Percentiles rank a stretch among this genome's conserved stretches.
These are phyloP conservation scores for Cyclophora punctaria DNA, from an alignment of 2,888 invertebrate species.

Conservation along the genomic window DNA sequence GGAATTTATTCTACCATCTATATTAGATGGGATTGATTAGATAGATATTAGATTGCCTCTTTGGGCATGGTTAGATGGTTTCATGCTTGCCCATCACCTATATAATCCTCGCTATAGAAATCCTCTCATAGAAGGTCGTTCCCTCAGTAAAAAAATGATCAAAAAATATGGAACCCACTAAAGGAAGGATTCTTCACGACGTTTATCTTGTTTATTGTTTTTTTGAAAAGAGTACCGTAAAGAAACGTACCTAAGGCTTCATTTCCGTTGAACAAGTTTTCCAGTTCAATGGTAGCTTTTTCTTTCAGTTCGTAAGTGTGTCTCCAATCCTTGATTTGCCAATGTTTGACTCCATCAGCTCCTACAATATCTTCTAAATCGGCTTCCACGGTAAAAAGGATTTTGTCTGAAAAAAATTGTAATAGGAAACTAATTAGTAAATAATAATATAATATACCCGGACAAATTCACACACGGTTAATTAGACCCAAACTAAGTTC, in stretches of 20 bases:
- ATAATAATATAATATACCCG: too few relatives aligned
- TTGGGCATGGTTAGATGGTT: too few relatives aligned
- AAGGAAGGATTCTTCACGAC: not conserved
- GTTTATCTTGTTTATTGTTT: not conserved
- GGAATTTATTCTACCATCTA: too few relatives aligned
- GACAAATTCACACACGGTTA: too few relatives aligned
- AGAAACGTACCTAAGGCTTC: constrained; percentile 35
- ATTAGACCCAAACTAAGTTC: too few relatives aligned
- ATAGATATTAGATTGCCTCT: too few relatives aligned
- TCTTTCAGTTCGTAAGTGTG: constrained; percentile 38
- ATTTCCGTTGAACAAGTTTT: constrained; percentile 47
- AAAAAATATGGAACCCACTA: not conserved
- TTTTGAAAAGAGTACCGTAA: not conserved
- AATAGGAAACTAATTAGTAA: too few relatives aligned
- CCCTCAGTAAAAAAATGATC: too few relatives aligned
- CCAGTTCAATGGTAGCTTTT: constrained; percentile 34
- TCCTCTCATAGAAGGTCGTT: too few relatives aligned
- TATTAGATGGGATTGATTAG: too few relatives aligned
- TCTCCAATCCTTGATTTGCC: constrained; percentile 32
- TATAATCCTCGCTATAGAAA: too few relatives aligned
- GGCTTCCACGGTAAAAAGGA: constrained; percentile 20
- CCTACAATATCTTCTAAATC: constrained; percentile 27
- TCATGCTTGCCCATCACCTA: too few relatives aligned
- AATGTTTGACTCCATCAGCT: constrained; percentile 34
- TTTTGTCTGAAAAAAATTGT: constrained; percentile 27